Conservation (phyloP, 2,888 invertebrate genomes). For the Cancer borealis region DNA sequence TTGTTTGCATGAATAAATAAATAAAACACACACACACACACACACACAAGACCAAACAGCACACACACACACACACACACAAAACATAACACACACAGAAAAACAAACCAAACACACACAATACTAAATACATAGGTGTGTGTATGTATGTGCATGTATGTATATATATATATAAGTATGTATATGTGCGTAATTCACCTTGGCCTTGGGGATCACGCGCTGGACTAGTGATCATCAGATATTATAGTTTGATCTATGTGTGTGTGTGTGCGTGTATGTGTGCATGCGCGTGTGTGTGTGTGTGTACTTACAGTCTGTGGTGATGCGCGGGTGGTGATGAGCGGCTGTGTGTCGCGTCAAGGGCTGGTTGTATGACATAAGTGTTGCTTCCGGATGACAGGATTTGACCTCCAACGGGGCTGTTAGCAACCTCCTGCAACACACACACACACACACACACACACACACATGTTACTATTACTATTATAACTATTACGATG, state of each 20-base stretch:
- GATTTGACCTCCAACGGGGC: slow-evolving; percentile 71
- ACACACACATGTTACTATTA: too few species aligned
- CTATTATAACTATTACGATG: too few species aligned
- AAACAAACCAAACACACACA: neutral
- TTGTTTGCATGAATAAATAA: neutral
- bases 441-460: too few species aligned
- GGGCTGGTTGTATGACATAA: slow-evolving; percentile 70
- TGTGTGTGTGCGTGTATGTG: neutral
- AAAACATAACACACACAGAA: slow-evolving; percentile 47
- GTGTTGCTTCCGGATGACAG: slow-evolving; percentile 65
- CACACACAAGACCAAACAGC: neutral
- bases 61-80: slow-evolving; percentile 38
- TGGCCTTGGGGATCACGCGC: too few species aligned
- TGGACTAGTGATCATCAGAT: too few species aligned
- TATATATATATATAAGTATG: slow-evolving; percentile 20
- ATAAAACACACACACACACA: neutral
- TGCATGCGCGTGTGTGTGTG: neutral
- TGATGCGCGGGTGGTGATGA: slow-evolving; percentile 70
- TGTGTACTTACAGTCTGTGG: slow-evolving; percentile 69
- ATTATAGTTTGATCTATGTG: neutral
- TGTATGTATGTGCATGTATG: neutral
- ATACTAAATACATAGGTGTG: too few species aligned
- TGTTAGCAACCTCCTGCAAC: slow-evolving; percentile 69
- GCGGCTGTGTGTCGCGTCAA: slow-evolving; percentile 69
- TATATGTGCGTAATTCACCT: neutral